Evolutionary conservation across 2,797 vertebrate genomes (phyloP).

Genomic region (Malurus leucopterus): DNA sequence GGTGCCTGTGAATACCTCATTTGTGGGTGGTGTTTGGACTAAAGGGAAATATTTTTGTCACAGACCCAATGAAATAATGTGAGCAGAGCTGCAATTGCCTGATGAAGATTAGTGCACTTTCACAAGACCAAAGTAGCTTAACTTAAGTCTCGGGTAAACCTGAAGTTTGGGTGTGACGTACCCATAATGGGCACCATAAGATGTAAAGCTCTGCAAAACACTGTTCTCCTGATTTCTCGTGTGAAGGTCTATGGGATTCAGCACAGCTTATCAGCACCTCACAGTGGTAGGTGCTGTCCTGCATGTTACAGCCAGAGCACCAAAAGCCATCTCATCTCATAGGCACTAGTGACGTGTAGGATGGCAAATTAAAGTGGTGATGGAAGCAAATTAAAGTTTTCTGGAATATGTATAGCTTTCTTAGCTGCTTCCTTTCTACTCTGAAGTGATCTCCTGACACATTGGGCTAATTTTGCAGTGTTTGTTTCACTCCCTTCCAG

Average conservation of each 20-base stretch:
- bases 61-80: neutral
- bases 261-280: neutral
- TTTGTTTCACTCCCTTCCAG: neutral
- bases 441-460: neutral
- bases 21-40: neutral
- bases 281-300: accelerated
- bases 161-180: neutral
- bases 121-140: neutral
- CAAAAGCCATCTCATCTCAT: neutral
- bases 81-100: neutral
- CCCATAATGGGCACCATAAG: accelerated
- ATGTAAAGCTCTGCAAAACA: neutral
- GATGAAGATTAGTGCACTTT: neutral
- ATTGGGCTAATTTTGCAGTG: neutral
- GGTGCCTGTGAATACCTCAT: neutral
- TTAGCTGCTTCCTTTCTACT: neutral
- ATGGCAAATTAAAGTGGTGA: neutral
- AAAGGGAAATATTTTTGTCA: neutral
- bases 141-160: neutral
- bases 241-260: neutral
- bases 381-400: neutral
- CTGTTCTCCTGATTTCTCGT: neutral
- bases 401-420: neutral
- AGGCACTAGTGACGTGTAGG: accelerated
- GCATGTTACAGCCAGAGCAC: accelerated